phyloP scores from a whole-genome alignment of 2,888 invertebrate genomes.

The Eristalinus aeneus region DNA sequence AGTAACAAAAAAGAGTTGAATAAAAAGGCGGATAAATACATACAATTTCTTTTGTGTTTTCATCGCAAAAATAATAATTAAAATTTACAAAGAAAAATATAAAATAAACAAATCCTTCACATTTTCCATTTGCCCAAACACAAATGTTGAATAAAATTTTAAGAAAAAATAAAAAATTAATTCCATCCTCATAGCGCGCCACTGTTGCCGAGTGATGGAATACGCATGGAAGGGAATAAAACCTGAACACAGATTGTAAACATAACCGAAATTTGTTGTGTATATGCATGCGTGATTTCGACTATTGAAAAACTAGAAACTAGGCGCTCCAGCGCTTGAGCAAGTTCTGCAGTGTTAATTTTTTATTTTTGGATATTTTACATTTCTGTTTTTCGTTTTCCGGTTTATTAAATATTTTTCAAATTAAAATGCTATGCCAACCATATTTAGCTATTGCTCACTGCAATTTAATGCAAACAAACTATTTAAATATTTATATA shows the following conservation, averaged over 20 bases:
- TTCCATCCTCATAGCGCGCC: conserved; percentile 55
- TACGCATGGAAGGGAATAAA: not conserved
- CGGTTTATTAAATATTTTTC: conserved; percentile 27
- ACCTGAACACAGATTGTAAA: not conserved
- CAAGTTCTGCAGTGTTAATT: conserved; percentile 59
- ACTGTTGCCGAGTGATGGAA: conserved; percentile 33
- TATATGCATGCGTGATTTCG: conserved; percentile 42
- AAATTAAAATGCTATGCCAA: conserved; percentile 67
- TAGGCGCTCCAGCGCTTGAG: conserved; percentile 70
- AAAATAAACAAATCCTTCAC: not conserved
- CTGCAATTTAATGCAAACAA: conserved; percentile 62
- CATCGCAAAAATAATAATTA: conserved; percentile 25
- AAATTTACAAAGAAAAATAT: conserved; percentile 21
- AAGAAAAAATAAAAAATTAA: conserved; percentile 28
- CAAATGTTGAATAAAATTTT: conserved; percentile 23
- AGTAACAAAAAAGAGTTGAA: conserved; percentile 70
- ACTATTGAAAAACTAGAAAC: conserved; percentile 51
- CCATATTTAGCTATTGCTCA: conserved; percentile 61
- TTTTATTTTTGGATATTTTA: conserved; percentile 71
- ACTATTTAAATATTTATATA: conserved; percentile 53
- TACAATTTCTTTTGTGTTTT: conserved; percentile 3
- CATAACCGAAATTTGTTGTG: conserved; percentile 43
- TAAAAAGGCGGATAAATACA: conserved; percentile 55
- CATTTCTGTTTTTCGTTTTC: conserved; percentile 48
- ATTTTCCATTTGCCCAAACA: not conserved